Conservation (phyloP, 2,113 vertebrate species). For the Tenrec ecaudatus region DNA sequence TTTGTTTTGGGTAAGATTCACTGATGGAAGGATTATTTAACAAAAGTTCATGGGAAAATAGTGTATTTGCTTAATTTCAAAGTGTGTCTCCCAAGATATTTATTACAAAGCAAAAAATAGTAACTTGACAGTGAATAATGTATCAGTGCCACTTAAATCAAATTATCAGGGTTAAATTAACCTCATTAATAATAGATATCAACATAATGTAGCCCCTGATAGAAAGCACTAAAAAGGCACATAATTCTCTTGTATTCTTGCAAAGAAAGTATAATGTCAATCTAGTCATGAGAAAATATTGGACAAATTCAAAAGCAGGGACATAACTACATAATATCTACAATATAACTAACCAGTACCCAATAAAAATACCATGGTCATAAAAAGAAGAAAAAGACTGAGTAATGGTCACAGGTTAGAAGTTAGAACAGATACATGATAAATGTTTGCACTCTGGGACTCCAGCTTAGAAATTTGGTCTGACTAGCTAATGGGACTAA, state of each 20-base stretch:
- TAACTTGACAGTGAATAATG: neutral
- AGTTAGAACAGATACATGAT: neutral
- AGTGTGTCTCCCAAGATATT: neutral
- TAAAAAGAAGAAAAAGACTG: neutral
- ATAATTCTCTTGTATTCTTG: slow-evolving; percentile 14
- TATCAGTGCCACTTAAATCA: neutral
- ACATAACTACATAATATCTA: neutral
- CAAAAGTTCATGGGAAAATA: slow-evolving; percentile 41
- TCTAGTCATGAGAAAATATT: neutral
- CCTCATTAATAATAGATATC: neutral
- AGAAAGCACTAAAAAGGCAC: neutral
- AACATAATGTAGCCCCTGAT: neutral
- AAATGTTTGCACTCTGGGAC: neutral
- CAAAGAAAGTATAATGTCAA: neutral
- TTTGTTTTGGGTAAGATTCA: neutral
- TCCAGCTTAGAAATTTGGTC: neutral
- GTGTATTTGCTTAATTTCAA: slow-evolving; percentile 11
- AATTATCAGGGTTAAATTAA: neutral
- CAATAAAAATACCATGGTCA: slow-evolving; percentile 36
- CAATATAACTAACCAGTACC: neutral
- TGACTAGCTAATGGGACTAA: neutral
- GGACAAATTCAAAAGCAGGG: neutral
- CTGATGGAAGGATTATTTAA: neutral
- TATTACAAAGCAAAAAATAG: slow-evolving; percentile 24
- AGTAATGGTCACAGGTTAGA: neutral